Evolutionary conservation across 1,140 invertebrate genomes (phyloP).

Genomic region (Dinoponera quadriceps): DNA sequence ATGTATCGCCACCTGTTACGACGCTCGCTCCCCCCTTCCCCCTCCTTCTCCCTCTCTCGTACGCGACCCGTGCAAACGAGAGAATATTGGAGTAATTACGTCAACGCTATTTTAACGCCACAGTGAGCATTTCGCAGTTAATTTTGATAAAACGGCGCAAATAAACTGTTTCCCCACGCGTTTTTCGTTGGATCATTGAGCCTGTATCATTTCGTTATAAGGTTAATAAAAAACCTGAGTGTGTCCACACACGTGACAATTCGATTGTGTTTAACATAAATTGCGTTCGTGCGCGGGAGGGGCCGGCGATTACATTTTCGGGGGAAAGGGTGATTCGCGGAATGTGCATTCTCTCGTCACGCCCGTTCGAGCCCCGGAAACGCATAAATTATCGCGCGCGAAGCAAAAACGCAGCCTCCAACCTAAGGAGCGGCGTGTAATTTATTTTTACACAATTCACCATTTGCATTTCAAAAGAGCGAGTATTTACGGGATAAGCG

Average conservation of each 20-base stretch:
- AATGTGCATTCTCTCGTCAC: not conserved
- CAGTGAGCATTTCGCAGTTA: constrained; percentile 6
- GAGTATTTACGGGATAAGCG: constrained; percentile 52
- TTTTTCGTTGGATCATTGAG: not conserved
- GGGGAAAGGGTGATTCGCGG: too few species aligned
- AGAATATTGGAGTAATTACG: constrained; percentile 37
- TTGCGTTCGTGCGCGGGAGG: not conserved
- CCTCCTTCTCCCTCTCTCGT: too few species aligned
- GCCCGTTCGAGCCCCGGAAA: not conserved
- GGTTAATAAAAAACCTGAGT: constrained; percentile 1
- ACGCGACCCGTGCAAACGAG: not conserved
- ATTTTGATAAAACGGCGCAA: constrained; percentile 11
- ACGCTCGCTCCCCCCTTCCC: too few species aligned
- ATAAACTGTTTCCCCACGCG: not conserved
- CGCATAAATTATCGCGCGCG: constrained; percentile 18
- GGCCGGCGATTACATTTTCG: too few species aligned
- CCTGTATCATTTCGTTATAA: constrained; percentile 28
- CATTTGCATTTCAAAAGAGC: constrained; percentile 54
- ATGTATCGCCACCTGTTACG: constrained; percentile 18
- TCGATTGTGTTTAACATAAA: constrained; percentile 30
- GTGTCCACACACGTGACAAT: not conserved
- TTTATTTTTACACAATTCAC: constrained; percentile 53
- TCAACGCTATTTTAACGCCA: constrained; percentile 8
- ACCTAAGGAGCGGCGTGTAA: constrained; percentile 26
- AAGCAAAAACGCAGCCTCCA: not conserved